Conservation (phyloP, 2,113 vertebrate genomes). For the Coptodon bakossiorum region DNA sequence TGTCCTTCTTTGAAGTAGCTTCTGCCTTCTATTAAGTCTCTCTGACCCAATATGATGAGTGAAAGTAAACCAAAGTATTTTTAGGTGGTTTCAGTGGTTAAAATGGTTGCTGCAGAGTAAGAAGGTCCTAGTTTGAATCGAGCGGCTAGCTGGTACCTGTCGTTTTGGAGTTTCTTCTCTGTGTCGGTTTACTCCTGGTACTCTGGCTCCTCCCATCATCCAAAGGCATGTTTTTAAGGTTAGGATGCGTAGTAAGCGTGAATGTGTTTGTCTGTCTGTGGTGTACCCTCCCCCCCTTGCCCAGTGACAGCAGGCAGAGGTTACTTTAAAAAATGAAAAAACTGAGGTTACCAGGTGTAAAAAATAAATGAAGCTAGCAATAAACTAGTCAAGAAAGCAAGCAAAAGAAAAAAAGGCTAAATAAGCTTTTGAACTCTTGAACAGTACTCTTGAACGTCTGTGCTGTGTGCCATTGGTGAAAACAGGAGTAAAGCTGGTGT, state of each 20-base stretch:
- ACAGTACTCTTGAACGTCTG: fast-evolving
- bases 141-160: background rate
- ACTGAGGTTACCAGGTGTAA: background rate
- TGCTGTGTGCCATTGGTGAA: background rate
- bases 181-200: background rate
- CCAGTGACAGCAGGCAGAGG: background rate
- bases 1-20: background rate
- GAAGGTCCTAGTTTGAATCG: background rate
- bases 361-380: background rate
- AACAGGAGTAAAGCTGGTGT: background rate
- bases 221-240: background rate
- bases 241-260: fast-evolving
- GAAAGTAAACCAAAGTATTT: background rate
- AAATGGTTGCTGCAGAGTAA: background rate
- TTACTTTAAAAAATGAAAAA: background rate
- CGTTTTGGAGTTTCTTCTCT: background rate
- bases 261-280: background rate
- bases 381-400: background rate
- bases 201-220: background rate
- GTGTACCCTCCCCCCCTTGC: background rate
- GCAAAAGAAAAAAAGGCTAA: background rate
- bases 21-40: background rate
- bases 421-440: background rate
- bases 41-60: background rate
- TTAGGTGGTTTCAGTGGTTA: background rate